These are phyloP conservation scores for Paratilapia polleni DNA, from an alignment of 2,113 vertebrate species.

Conservation along the genomic window DNA sequence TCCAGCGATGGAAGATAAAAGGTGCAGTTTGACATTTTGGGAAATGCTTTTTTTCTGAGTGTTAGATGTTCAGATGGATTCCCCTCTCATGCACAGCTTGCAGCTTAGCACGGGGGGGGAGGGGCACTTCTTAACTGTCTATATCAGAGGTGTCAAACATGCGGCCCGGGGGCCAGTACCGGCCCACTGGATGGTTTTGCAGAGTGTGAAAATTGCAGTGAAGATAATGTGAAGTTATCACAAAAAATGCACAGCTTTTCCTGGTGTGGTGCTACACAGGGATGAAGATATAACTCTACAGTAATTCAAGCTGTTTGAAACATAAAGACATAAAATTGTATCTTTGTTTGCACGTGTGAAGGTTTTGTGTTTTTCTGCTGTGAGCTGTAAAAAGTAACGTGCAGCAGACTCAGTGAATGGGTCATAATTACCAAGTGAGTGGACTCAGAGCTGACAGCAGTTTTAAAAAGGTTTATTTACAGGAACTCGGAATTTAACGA, in stretches of 20 bases:
- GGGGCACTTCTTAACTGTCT: fast-evolving
- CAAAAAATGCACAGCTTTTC: no score
- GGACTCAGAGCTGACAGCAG: not conserved
- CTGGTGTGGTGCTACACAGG: not conserved
- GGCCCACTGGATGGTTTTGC: not conserved
- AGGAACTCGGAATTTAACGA: not conserved
- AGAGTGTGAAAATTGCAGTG: not conserved
- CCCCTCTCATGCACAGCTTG: no score
- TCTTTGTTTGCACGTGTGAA: no score
- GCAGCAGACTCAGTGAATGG: no score
- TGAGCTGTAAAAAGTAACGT: no score
- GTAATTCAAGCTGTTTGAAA: not conserved
- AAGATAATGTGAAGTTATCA: no score
- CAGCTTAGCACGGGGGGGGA: no score
- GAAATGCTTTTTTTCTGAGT: not conserved
- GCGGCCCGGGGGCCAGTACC: no score
- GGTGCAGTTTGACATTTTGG: not conserved
- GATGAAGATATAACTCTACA: fast-evolving
- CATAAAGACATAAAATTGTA: no score
- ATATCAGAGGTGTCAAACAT: no score
- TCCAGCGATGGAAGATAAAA: not conserved
- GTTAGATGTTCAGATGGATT: no score
- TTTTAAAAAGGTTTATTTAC: not conserved
- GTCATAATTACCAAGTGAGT: not conserved
- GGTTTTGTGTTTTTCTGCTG: no score